Base-by-base conservation (phyloP, 2,888 invertebrate genomes). In the Pollenia griseotomentosa region DNA sequence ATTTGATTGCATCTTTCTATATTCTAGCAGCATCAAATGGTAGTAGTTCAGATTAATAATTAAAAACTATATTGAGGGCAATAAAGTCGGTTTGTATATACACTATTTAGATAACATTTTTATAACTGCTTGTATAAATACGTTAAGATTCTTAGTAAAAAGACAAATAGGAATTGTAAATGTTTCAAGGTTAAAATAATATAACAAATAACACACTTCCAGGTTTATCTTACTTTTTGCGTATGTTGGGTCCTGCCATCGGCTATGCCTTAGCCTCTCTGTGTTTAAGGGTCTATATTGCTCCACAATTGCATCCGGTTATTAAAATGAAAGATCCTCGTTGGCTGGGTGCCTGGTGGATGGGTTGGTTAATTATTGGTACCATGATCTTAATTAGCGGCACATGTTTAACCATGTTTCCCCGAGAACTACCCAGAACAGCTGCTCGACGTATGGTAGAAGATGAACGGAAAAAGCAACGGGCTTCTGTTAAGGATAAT, bases 341-440 rank as follows among this genome's bases (percentile, higher is more conserved):
- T 88, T 97, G 97, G 97, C 93, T 97, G 61, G 97, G 97, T 0
- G 97, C 97, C n/a, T 97, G 97, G 97, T 97, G 97, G 97, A 91
- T 96, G 65, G 96, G 96, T 1, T 96, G 96, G 95, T 93, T 96
- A 33, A 94, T 96, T 16, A 92, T 96, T 59, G 95, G 95, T 14
- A 91, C 94, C 0, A 91, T 95, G 3, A 93, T 96, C 19, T 94
- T 95, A 59, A 86, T 95, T 9, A 95, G 95, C 11, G 95, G 96
- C 0, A 94, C 92, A 1, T 93, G 96, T 4, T 91, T 96, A 19
- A 95, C 95, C 0, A 93, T 96, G 82, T 96, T 96, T 89, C 96
- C 96, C 0, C 95, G 95, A 89, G 95, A 95, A 8, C 91, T 96
- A 71, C 96, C 96, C 0, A 92, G 96, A 66, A 95, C 96, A 0